Conservation (phyloP, 2,113 vertebrate species). For the Rhegmatorhina hoffmannsi region DNA sequence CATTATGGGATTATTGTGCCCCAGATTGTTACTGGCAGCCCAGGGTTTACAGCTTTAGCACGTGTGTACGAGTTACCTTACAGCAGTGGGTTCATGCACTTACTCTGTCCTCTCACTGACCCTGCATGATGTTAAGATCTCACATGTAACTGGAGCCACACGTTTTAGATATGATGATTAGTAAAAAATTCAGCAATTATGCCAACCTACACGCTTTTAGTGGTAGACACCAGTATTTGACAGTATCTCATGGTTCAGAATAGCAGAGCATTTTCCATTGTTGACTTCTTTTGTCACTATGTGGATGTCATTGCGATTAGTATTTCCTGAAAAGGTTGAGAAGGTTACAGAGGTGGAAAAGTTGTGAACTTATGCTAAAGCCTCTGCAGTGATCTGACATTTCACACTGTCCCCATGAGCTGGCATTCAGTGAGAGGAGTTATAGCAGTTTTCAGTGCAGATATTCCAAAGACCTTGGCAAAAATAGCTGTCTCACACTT, state of each 20-base stretch:
- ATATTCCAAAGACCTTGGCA: not conserved
- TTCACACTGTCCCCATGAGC: not conserved
- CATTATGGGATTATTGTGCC: constrained; percentile 69
- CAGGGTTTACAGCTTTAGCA: constrained; percentile 19
- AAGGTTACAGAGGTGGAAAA: not conserved
- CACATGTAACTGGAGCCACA: not conserved
- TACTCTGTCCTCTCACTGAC: not conserved
- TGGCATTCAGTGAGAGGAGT: not conserved
- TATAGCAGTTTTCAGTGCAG: not conserved
- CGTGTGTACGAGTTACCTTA: not conserved
- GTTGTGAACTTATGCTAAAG: not conserved
- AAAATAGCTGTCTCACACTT: not conserved
- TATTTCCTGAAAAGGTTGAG: not conserved
- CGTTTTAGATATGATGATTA: not conserved
- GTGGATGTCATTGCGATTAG: not conserved
- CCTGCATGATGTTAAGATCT: not conserved
- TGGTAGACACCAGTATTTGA: not conserved
- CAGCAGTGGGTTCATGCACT: not conserved
- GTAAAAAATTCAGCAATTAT: not conserved
- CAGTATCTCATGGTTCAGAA: not conserved
- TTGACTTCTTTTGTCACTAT: not conserved
- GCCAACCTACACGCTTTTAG: not conserved
- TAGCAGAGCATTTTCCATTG: not conserved
- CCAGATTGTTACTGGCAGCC: constrained; percentile 58
- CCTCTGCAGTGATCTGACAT: not conserved